Evolutionary conservation across 2,888 invertebrate species (phyloP).

Genomic region (Nomada hirtipes): DNA sequence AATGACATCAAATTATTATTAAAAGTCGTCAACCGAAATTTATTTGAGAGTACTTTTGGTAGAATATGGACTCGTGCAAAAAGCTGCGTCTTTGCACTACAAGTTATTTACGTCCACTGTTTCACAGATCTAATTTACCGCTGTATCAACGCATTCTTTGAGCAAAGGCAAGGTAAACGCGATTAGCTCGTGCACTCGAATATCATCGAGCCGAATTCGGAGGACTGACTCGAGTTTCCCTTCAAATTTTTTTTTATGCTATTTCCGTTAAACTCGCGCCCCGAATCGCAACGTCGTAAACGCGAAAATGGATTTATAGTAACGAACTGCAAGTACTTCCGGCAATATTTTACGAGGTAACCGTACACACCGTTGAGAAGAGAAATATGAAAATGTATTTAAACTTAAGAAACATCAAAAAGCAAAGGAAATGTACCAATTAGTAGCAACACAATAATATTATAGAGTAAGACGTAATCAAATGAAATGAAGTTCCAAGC

Average conservation of each 20-base stretch:
- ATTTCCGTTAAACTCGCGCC: neutral
- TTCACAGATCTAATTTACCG: conserved; percentile 4
- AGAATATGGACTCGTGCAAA: neutral
- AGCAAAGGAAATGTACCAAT: too few relatives aligned
- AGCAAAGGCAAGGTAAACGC: too few relatives aligned
- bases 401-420: neutral
- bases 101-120: conserved; percentile 1
- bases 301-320: neutral
- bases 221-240: neutral
- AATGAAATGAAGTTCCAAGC: neutral
- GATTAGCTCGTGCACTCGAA: neutral
- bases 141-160: neutral
- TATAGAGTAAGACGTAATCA: too few relatives aligned
- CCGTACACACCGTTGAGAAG: neutral
- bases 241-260: neutral
- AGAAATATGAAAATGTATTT: neutral
- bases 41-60: neutral
- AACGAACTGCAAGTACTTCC: neutral
- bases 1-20: too few relatives aligned
- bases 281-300: neutral
- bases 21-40: too few relatives aligned
- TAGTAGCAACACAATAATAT: too few relatives aligned
- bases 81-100: neutral
- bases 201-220: neutral
- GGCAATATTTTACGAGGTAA: neutral